A percentile compares a stretch with the other conserved stretches of the same genome.
Evolutionary conservation across 2,113 vertebrate genomes (phyloP).

Genomic region (Gymnogyps californianus): DNA sequence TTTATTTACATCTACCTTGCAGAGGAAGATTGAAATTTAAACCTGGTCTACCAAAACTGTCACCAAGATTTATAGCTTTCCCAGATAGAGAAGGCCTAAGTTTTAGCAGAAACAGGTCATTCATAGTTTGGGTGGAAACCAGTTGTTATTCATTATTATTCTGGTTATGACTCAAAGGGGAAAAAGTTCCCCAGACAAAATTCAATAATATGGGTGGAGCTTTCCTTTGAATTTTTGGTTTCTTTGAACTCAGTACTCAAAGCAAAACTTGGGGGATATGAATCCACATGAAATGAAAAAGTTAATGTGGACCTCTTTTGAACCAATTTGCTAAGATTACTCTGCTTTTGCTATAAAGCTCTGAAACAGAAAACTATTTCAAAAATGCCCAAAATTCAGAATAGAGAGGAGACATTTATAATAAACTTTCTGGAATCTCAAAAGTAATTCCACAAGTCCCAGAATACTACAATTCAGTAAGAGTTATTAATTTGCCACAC

Average conservation of each 20-base stretch:
- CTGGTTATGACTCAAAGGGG: constrained; percentile 9
- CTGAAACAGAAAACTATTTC: not conserved
- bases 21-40: not conserved
- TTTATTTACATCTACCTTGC: not conserved
- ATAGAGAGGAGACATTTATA: not conserved
- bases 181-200: constrained; percentile 4
- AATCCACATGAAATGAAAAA: constrained; percentile 17
- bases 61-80: not conserved
- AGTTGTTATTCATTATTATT: constrained; percentile 43
- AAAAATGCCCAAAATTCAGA: not conserved
- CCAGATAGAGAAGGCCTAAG: not conserved
- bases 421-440: not conserved
- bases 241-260: constrained; percentile 20
- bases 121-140: constrained; percentile 12
- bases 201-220: constrained; percentile 14
- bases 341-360: not conserved
- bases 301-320: not conserved
- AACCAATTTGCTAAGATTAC: not conserved
- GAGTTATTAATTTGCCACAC: not conserved
- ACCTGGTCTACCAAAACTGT: not conserved
- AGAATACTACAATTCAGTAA: not conserved
- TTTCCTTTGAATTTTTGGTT: constrained; percentile 19
- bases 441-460: not conserved
- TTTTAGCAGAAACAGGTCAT: not conserved
- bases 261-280: not conserved